Percentiles rank a stretch among this genome's conserved stretches.
Evolutionary conservation across 2,888 invertebrate genomes (phyloP).

Genomic region (Chirona hameri): DNA sequence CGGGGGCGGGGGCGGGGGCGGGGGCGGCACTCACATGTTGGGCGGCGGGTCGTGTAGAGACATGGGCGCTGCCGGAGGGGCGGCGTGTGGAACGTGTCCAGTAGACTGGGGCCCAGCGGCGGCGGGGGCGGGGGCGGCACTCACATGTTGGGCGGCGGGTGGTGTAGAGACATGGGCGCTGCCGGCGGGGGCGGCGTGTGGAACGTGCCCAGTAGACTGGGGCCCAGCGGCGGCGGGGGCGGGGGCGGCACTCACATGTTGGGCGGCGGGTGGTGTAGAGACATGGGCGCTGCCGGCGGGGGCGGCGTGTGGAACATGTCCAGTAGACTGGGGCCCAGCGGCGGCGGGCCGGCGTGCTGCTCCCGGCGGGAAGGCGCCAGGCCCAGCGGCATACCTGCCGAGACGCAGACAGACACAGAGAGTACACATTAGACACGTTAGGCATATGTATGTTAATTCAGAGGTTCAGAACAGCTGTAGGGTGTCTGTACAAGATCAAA

Average conservation of each 20-base stretch:
- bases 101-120: neutral
- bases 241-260: constrained; percentile 7
- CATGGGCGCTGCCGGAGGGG: neutral
- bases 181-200: constrained; percentile 23
- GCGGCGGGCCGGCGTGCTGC: neutral
- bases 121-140: neutral
- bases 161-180: neutral
- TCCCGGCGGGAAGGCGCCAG: neutral
- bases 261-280: constrained; percentile 27
- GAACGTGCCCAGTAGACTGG: neutral
- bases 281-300: neutral
- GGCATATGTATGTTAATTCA: too few relatives aligned
- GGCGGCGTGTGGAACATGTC: neutral
- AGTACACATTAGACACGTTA: too few relatives aligned
- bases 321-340: neutral
- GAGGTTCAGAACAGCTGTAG: too few relatives aligned
- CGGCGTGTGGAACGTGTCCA: constrained; percentile 6
- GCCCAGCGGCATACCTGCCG: neutral
- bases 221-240: neutral
- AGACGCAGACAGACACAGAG: too few relatives aligned
- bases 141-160: constrained; percentile 29
- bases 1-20: neutral
- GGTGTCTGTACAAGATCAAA: too few relatives aligned
- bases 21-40: neutral
- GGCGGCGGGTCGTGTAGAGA: constrained; percentile 22